Conservation (phyloP, 2,797 vertebrate genomes). For the Dendrocincla tyrannina region DNA sequence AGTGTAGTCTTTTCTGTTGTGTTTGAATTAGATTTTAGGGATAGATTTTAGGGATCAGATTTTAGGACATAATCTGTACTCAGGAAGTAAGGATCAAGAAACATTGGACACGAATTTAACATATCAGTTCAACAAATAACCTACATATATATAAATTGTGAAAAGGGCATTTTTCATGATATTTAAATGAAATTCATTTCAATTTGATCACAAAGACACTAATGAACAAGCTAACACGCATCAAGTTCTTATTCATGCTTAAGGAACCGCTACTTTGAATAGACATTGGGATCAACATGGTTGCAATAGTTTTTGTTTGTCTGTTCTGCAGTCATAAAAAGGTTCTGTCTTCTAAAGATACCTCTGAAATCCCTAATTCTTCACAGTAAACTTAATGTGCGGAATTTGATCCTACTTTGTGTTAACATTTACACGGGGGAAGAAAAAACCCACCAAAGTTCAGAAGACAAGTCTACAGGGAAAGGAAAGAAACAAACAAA, state of each 20-base stretch:
- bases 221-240: neutral
- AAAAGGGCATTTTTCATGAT: neutral
- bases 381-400: neutral
- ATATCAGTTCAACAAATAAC: neutral
- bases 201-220: neutral
- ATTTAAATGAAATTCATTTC: neutral
- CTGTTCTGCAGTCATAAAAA: neutral
- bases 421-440: neutral
- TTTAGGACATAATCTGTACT: neutral
- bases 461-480: neutral
- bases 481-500: neutral
- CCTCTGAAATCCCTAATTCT: neutral
- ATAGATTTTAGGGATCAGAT: neutral
- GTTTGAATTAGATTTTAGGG: neutral
- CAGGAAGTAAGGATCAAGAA: neutral
- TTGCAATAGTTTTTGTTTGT: neutral
- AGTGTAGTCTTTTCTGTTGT: neutral
- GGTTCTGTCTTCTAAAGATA: neutral
- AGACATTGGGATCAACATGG: neutral
- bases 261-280: neutral
- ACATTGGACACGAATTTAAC: neutral
- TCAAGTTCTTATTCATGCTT: neutral
- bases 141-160: neutral
- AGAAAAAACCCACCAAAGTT: fast-evolving
- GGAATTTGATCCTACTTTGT: neutral